Evolutionary conservation across 1,140 invertebrate species (phyloP), one percentile per base, ranked within the genome.

Genomic region (Lordiphosa collinella): DNA sequence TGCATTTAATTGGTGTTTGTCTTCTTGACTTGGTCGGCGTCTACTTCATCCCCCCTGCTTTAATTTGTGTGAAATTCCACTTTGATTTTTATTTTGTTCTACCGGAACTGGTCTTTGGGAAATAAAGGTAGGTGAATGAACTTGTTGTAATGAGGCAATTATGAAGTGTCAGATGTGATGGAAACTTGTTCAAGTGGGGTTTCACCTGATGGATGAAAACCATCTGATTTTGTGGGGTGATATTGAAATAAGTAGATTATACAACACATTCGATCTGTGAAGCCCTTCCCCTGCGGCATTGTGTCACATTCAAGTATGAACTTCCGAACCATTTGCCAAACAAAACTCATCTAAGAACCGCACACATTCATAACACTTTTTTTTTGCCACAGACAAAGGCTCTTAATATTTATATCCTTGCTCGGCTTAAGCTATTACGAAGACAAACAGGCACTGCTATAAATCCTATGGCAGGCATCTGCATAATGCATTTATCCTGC

Each of bases 1-100:
- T 82, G 67, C 72, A 69, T 82, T 82, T 82, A 82, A 82, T 82
- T 82, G 78, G 59, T 82, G 67, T 84, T 84, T 72, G 67, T 76
- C 67, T 82, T 82, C 54, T 59, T 57, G 54, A 68, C 63, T 68
- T 25, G 22, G 22, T 34, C 48, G 18, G 13, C 35, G 11, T 16
- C 36, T n/a, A 18, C 38, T 48, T 34, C 32, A n/a, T 12, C 50
- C 13, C 50, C 32, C 49, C 58, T 40, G 44, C 70, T 71, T 65
- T 75, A 75, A 75, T 75, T 80, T 80, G 76, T 80, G 76, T 71
- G 76, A 71, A 75, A 53, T 75, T 75, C 52, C 55, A 70, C 50
- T 62, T 59, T 56, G 52, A 12, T 67, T 46, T 25, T 25, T 6
- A 25, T 0, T 25, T 25, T 25, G 22, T 25, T 25, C 22, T 7